Percentiles rank a stretch among this genome's conserved stretches.
Conservation (phyloP, 2,888 invertebrate species). For the Drosophila longiperda region DNA sequence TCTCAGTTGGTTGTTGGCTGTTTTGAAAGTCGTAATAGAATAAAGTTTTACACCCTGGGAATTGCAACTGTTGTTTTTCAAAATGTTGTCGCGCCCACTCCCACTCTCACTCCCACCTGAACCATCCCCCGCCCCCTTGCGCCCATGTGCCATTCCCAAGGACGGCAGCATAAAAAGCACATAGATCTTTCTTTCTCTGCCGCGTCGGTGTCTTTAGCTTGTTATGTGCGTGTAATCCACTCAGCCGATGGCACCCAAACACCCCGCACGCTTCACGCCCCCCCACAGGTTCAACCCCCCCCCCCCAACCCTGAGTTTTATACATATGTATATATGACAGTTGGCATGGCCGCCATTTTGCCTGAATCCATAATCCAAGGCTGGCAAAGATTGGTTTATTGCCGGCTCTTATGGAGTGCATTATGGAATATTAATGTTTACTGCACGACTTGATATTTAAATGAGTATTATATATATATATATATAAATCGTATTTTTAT, state of each 20-base stretch:
- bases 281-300: not conserved
- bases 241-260: slow-evolving; percentile 35
- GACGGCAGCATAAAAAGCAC: slow-evolving; percentile 58
- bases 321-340: slow-evolving; percentile 48
- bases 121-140: not conserved
- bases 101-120: slow-evolving; percentile 68
- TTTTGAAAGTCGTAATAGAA: slow-evolving; percentile 69
- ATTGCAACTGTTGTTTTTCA: slow-evolving; percentile 78
- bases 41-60: slow-evolving; percentile 79
- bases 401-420: not conserved
- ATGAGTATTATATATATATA: not conserved
- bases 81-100: slow-evolving; percentile 21
- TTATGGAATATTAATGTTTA: not conserved
- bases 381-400: slow-evolving; percentile 22
- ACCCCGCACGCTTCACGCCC: not conserved
- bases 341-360: slow-evolving; percentile 56
- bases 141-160: slow-evolving; percentile 14
- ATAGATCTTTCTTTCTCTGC: slow-evolving; percentile 59
- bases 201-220: slow-evolving; percentile 53
- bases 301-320: not conserved
- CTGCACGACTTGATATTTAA: not conserved
- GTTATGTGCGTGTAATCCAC: slow-evolving; percentile 70
- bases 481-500: not conserved
- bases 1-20: slow-evolving; percentile 1
- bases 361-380: slow-evolving; percentile 24